Percentiles rank a stretch among this genome's conserved stretches.
phyloP scores from a whole-genome alignment of 2,888 invertebrate species.

The Melieria crassipennis region DNA sequence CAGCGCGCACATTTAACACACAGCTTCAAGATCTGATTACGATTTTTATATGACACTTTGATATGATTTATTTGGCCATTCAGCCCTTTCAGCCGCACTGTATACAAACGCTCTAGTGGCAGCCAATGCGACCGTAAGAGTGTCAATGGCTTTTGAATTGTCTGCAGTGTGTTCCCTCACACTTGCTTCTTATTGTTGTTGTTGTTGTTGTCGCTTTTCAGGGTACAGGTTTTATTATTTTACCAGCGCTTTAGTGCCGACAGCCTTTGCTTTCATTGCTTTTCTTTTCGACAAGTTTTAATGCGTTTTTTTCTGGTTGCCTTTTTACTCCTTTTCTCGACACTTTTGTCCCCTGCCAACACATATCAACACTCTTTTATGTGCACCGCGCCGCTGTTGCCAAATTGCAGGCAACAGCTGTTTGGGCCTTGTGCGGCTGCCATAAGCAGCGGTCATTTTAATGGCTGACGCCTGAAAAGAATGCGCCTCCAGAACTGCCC shows the following conservation, averaged over 20 bases:
- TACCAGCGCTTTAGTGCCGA: neutral
- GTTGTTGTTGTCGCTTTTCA: neutral
- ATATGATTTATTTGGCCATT: slow-evolving; percentile 64
- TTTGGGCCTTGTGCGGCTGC: no score
- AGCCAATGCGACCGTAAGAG: slow-evolving; percentile 8
- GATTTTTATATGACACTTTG: slow-evolving; percentile 66
- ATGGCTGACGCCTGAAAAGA: no score
- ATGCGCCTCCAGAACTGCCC: no score
- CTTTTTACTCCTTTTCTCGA: no score
- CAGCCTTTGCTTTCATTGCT: slow-evolving; percentile 1
- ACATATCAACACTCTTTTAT: no score
- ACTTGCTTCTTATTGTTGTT: slow-evolving; percentile 1
- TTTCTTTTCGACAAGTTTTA: slow-evolving; percentile 24
- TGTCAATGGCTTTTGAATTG: slow-evolving; percentile 26
- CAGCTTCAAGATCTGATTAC: slow-evolving; percentile 61
- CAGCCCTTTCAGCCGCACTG: slow-evolving; percentile 49
- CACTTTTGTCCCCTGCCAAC: no score
- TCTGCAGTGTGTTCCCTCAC: slow-evolving; percentile 11
- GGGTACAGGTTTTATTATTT: neutral
- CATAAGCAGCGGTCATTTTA: no score
- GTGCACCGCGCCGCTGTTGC: no score
- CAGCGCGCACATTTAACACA: slow-evolving; percentile 1
- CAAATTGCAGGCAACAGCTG: no score
- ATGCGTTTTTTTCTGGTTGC: neutral
- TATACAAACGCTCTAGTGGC: no score